Evolutionary conservation across 2,113 vertebrate genomes (phyloP), one percentile per base, ranked within the genome.

Genomic region (Calyptommatus sinebrachiatus): DNA sequence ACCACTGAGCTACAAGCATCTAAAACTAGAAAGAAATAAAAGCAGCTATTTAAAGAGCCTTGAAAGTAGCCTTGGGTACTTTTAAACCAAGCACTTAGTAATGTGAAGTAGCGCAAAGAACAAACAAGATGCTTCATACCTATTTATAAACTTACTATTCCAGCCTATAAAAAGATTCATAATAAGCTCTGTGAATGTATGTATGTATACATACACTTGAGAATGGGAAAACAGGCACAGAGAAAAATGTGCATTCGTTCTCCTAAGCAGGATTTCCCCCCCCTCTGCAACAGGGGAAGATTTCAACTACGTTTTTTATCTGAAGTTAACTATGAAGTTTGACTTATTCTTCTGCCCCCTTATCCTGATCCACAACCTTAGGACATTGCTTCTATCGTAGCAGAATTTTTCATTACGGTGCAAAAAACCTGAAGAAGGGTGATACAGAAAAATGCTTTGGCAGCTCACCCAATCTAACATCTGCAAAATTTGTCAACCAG

Each of bases 131-230:
- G 26, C 46, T 57, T 75, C 50, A 68, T 31, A 74, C 76, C 46
- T 57, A 41, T 21, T 53, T 57, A 4, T 53, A 71, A 3, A 78
- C 65, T 16, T 26, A 73, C 28, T n/a, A 68, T 12, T 73, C 26
- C 41, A 63, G 26, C 9, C 69, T 90, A 31, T 70, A 63, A 73
- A 84, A 74, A 83, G 60, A 61, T 53, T 86, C n/a, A 69, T 65
- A 29, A 78, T 45, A 71, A 60, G 22, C 57, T 71, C 31, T 68
- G 10, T 62, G 9, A 31, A 22, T 71, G 28, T 26, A 80, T 16
- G 8, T 46, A 68, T 60, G 72, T 76, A 73, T 35, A 73, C 31
- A 67, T 20, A 80, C n/a, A 5, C 22, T 16, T 50, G 46, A 69
- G 50, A 61, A 22, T n/a, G 24, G 41, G 41, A 63, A 24, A 81